Evolutionary conservation across 2,113 vertebrate genomes (phyloP).

Genomic region (Centropus bengalensis): DNA sequence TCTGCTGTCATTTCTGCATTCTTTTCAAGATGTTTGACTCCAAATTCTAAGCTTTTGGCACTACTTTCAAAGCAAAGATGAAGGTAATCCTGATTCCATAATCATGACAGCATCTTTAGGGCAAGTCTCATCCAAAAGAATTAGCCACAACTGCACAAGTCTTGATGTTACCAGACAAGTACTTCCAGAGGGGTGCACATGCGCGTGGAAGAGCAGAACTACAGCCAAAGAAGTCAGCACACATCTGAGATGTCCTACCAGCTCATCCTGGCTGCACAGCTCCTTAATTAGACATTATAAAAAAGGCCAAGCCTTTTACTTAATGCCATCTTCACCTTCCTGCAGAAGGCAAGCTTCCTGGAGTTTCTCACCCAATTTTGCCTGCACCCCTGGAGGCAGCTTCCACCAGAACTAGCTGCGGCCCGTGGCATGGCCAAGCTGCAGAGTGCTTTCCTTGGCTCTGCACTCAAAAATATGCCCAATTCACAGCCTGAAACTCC

Average conservation of each 20-base stretch:
- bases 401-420: neutral
- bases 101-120: neutral
- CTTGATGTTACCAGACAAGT: neutral
- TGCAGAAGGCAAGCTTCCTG: neutral
- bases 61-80: neutral
- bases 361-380: neutral
- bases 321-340: neutral
- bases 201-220: neutral
- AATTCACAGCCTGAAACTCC: neutral
- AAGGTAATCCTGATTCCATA: neutral
- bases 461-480: accelerated
- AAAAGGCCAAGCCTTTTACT: neutral
- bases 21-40: neutral
- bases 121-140: neutral
- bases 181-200: neutral
- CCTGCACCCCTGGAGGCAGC: neutral
- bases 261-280: neutral
- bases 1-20: neutral
- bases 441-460: neutral
- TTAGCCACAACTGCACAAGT: neutral
- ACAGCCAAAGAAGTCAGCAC: neutral
- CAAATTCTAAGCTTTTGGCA: neutral
- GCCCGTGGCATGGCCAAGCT: neutral
- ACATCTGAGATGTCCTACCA: neutral
- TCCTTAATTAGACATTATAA: neutral